Evolutionary conservation across 2,888 invertebrate species (phyloP), one percentile per base, ranked within the genome.

Genomic region (Chalcosyrphus nemorum): DNA sequence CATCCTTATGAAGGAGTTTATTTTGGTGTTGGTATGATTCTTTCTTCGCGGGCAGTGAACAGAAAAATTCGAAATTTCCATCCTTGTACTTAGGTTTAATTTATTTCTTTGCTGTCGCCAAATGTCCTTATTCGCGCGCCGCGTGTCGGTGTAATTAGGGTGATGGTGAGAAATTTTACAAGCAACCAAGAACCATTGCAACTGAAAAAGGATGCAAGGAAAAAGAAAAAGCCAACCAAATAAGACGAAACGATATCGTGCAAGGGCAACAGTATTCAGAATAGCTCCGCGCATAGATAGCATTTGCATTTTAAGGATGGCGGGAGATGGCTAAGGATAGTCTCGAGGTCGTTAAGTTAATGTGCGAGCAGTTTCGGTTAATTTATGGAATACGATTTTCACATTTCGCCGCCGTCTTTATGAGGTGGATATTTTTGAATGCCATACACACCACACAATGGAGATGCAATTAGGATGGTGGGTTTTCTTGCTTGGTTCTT

Each of bases 331-430:
- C 52, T 56, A 15, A 13, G 52, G 65, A 68, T 65, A 59, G 71
- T 57, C 35, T 41, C 38, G 45, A 57, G 81, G 71, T 72, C 81
- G 19, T 81, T 71, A 71, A 76, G 71, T 71, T 71, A 81, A 81
- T 81, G 81, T 76, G 81, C 71, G 35, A 70, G 59, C 59, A 81
- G 65, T 71, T 59, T 61, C 65, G 59, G 65, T 81, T 81, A 71
- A 66, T 77, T 81, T 81, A 81, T 76, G 65, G 38, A 32, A 65
- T 24, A 38, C 65, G 50, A 66, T 66, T 59, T 71, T 81, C 45
- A 50, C 75, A 43, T 47, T 57, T 65, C 21, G 63, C 13, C 56
- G 43, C 57, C n/a, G 57, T 45, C 38, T 66, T 77, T 63, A 56
- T 59, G 43, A 59, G 66, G 29, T 45, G 32, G 32, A 45, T 29